Evolutionary conservation across 2,797 vertebrate genomes (phyloP), one percentile per base, ranked within the genome.

Genomic region (Gambusia yucatana): DNA sequence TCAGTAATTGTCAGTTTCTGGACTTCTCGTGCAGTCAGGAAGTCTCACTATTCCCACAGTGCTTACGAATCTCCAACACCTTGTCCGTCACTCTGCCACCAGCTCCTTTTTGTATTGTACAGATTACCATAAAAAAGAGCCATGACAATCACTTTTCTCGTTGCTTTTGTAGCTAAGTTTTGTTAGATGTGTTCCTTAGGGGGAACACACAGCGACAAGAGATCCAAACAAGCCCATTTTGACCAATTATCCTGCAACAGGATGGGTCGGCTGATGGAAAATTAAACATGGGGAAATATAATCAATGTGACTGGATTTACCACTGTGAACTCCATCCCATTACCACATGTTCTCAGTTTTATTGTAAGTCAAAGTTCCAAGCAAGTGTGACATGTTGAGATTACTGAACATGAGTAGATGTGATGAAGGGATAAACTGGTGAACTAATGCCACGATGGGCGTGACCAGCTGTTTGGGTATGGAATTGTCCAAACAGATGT

Each of bases 241-340:
- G 46, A 16, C 6, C 69, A 57, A 57, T 79, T 76, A 75, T 50
- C 25, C 28, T 59, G n/a, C 33, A 46, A 55, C 79, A 82, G 41
- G 36, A 59, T 67, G 2, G 22, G 33, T 10, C 14, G 10, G 16
- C n/a, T 81, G 77, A 69, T 48, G 11, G 33, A 79, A 85, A 59
- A 82, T 75, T 28, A 77, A 80, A 86, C 72, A 57, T 14, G 33
- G 57, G 13, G 17, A 86, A 90, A 88, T 39, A 48, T 67, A 75
- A 78, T 73, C 86, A 83, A 84, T 87, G 82, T 79, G 83, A 81
- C 70, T 80, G 84, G 83, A 87, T 91, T 88, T 85, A 81, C 77
- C 77, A 77, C 77, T 82, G 86, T 87, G 61, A 88, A 79, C 84
- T 82, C 84, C 83, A 86, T 91, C 91, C 86, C 85, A 87, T 89